Evolutionary conservation across 1,140 invertebrate species (phyloP), one percentile per base, ranked within the genome.

Genomic region (Choristoneura fumiferana): DNA sequence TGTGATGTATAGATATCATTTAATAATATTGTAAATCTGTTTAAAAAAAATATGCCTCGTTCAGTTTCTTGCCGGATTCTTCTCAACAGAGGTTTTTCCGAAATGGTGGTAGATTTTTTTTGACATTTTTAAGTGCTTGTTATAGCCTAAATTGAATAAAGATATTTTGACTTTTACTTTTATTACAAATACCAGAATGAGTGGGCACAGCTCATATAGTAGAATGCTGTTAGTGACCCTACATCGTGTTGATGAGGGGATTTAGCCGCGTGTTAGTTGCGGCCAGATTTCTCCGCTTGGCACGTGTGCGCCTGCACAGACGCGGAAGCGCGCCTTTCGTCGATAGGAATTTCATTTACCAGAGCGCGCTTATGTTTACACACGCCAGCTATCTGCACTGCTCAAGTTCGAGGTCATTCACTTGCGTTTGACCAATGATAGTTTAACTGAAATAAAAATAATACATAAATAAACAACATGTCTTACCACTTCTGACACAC

Each of bases 391-490:
- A 65, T 68, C 14, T 67, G 65, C 63, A 66, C 36, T 67, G 62
- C 73, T 76, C 84, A 87, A 87, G 84, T 87, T 87, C 81, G 80
- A 84, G 84, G 81, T 84, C 67, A 69, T 83, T 79, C 78, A 79
- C 75, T 71, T 64, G 35, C 37, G 49, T 22, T 34, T 34, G 29
- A 54, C 53, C 22, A 14, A 39, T n/a, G 10, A n/a, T n/a, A n/a
- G 37, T 4, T 39, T 2, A 14, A 39, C 35, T 53, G 15, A 54
- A 13, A 13, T 13, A 22, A 54, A 15, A 10, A 35, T 12, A 9
- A 37, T 15, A 54, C 34, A 18, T 35, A 17, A 13, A 17, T 37
- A 18, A 17, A 17, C 14, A 13, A 12, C 52, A 29, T 36, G 33
- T 12, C 12, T 8, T 6, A 13, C 18, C 5, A 8, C 18, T 33